Evolutionary conservation across 1,140 invertebrate genomes (phyloP).

Genomic region (Drosophila orena): DNA sequence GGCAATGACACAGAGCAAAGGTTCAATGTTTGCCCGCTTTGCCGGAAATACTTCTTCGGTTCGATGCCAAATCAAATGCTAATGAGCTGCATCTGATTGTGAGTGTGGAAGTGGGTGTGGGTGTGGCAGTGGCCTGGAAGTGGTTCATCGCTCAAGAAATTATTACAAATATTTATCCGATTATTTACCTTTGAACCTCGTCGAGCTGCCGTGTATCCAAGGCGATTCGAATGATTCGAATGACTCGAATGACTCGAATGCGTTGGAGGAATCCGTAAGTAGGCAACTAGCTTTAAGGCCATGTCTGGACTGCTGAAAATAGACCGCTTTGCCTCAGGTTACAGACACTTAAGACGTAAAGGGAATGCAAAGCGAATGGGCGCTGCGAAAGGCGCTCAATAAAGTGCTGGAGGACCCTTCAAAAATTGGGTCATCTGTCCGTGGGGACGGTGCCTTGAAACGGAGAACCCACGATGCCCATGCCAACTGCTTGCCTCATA

Average conservation of each 20-base stretch:
- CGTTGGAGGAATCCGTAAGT: slow-evolving; percentile 58
- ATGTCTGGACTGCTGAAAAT: slow-evolving; percentile 56
- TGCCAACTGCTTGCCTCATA: slow-evolving; percentile 15
- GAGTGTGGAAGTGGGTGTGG: slow-evolving; percentile 13
- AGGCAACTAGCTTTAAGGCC: slow-evolving; percentile 63
- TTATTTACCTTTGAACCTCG: slow-evolving; percentile 75
- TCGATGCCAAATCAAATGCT: slow-evolving; percentile 70
- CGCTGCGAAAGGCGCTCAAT: slow-evolving; percentile 13
- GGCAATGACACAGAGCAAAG: slow-evolving; percentile 52
- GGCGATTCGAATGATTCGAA: slow-evolving; percentile 10
- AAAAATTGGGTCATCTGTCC: slow-evolving; percentile 67
- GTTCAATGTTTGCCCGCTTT: slow-evolving; percentile 63
- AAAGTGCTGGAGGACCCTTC: slow-evolving; percentile 29
- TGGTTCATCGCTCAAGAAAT: slow-evolving; percentile 29
- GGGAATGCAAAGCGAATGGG: slow-evolving; percentile 18
- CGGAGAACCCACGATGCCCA: slow-evolving; percentile 12
- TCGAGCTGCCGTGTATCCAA: slow-evolving; percentile 13
- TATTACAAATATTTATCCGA: slow-evolving; percentile 70
- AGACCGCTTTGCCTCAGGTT: slow-evolving; percentile 60
- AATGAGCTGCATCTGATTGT: slow-evolving; percentile 66
- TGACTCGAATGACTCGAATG: slow-evolving; percentile 7
- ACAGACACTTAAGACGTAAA: slow-evolving; percentile 64
- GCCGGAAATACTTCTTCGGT: slow-evolving; percentile 67
- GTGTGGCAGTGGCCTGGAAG: slow-evolving; percentile 20
- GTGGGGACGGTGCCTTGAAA: slow-evolving; percentile 12